Conservation (phyloP, 2,888 invertebrate species). For the Acleris literana region DNA sequence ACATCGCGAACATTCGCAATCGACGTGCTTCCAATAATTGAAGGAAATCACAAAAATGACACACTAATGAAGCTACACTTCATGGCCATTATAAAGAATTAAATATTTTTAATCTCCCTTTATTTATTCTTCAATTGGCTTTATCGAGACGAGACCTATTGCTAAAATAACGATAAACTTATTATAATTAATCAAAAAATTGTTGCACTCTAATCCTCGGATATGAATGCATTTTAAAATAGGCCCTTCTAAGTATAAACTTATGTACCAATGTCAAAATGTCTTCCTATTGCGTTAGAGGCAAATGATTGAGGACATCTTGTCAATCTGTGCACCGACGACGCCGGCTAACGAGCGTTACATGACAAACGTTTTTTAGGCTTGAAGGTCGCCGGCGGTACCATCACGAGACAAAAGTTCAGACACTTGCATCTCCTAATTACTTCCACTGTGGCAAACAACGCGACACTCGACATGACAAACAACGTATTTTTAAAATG, state of each 20-base stretch:
- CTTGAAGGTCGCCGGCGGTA: slow-evolving; percentile 27
- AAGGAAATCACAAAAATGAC: too few relatives aligned
- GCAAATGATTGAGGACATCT: slow-evolving; percentile 35
- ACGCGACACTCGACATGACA: slow-evolving; percentile 9
- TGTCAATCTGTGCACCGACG: slow-evolving; percentile 34
- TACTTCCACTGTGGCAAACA: slow-evolving; percentile 25
- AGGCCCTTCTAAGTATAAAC: not conserved
- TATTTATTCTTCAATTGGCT: too few relatives aligned
- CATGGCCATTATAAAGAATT: too few relatives aligned
- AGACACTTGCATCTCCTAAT: slow-evolving; percentile 32
- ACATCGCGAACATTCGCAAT: slow-evolving; percentile 61
- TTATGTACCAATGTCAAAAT: slow-evolving; percentile 20
- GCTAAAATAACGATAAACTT: not conserved
- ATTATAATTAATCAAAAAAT: not conserved
- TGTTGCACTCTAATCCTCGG: not conserved
- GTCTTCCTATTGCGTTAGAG: slow-evolving; percentile 18
- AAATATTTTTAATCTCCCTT: too few relatives aligned
- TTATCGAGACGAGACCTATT: too few relatives aligned
- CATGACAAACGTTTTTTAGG: slow-evolving; percentile 36
- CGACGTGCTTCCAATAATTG: slow-evolving; percentile 32
- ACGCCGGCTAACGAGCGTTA: slow-evolving; percentile 36
- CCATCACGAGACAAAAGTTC: slow-evolving; percentile 21
- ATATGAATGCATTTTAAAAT: not conserved
- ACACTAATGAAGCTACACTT: too few relatives aligned
- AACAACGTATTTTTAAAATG: not conserved